Evolutionary conservation across 2,888 invertebrate species (phyloP).

Genomic region (Nephrotoma guestfalica): DNA sequence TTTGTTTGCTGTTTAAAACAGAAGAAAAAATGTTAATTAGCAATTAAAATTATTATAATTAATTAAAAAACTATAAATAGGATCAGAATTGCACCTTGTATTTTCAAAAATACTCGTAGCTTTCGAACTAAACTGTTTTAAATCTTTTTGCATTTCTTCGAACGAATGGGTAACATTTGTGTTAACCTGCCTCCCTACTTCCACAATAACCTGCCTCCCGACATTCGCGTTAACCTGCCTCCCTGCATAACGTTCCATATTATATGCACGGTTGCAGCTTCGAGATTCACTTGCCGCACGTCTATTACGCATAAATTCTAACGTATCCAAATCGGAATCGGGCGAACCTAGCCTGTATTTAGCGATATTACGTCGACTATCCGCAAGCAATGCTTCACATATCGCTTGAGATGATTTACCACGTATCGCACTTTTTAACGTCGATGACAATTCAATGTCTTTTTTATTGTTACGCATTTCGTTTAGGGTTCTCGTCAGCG

Average conservation of each 20-base stretch:
- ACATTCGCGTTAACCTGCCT: background rate
- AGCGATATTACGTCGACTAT: conserved; percentile 36
- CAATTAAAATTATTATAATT: background rate
- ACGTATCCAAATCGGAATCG: background rate
- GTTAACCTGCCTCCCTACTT: background rate
- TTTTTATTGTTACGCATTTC: conserved; percentile 28
- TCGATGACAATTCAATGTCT: conserved; percentile 34
- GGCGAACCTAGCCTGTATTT: conserved; percentile 24
- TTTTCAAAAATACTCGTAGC: conserved; percentile 31
- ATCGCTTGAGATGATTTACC: conserved; percentile 66
- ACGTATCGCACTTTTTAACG: conserved; percentile 39
- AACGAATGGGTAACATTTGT: background rate
- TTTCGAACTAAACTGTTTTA: conserved; percentile 27
- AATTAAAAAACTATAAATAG: background rate
- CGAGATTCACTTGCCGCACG: conserved; percentile 23
- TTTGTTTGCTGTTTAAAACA: conserved; percentile 62
- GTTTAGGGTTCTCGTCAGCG: conserved; percentile 22
- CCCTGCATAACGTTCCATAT: background rate
- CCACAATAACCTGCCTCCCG: background rate
- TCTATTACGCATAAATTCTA: conserved; percentile 8
- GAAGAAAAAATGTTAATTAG: background rate
- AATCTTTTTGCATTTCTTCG: conserved; percentile 21
- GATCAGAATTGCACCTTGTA: conserved; percentile 26
- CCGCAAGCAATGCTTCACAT: conserved; percentile 45
- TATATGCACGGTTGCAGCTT: conserved; percentile 9